These are phyloP conservation scores for Drosophila guanche DNA, from an alignment of 1,140 invertebrate genomes.

Conservation along the genomic window DNA sequence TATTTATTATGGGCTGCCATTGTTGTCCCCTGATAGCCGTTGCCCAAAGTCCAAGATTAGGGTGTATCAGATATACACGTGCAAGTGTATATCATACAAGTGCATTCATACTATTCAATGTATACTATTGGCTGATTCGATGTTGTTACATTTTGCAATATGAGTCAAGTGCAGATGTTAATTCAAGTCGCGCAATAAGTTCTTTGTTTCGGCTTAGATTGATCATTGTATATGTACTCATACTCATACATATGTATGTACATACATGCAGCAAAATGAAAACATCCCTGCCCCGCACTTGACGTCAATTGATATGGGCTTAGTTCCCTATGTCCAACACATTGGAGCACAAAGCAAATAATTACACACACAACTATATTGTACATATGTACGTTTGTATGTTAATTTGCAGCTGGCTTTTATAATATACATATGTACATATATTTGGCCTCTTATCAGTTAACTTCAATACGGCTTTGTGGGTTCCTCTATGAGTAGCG, in stretches of 20 bases:
- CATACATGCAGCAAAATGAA: background rate
- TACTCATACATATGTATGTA: conserved; percentile 4
- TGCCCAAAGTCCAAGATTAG: conserved; percentile 46
- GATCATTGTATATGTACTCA: conserved; percentile 31
- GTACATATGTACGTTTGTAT: conserved; percentile 4
- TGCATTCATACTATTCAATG: background rate
- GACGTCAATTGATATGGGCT: conserved; percentile 46
- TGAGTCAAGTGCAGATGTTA: conserved; percentile 43
- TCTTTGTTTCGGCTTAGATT: conserved; percentile 41
- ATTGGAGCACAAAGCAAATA: conserved; percentile 54
- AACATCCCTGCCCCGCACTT: conserved; percentile 10
- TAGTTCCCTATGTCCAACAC: conserved; percentile 44
- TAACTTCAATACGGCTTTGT: conserved; percentile 29
- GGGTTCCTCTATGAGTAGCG: conserved; percentile 35
- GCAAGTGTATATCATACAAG: too few relatives aligned
- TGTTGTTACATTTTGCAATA: conserved; percentile 36
- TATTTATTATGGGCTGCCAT: conserved; percentile 9
- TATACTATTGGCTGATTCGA: conserved; percentile 24
- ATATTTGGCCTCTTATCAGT: too few relatives aligned
- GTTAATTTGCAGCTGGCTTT: conserved; percentile 19
- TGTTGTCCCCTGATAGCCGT: conserved; percentile 26
- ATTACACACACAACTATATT: background rate
- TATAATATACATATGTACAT: conserved; percentile 7
- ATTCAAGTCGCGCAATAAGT: conserved; percentile 34
- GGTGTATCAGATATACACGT: conserved; percentile 45